phyloP scores from a whole-genome alignment of 1,140 invertebrate species.

The Atta texana region DNA sequence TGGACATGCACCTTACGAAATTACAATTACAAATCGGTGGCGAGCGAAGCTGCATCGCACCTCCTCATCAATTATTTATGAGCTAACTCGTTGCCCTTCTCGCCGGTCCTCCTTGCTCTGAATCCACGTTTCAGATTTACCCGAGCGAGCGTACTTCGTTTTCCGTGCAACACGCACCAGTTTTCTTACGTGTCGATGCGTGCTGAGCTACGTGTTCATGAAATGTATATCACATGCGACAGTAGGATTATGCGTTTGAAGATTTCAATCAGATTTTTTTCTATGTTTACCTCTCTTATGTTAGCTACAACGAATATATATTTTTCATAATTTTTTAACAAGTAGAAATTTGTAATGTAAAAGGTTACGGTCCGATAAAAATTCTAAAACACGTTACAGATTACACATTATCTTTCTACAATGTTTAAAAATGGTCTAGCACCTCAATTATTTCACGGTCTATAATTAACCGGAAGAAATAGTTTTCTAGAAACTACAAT shows the following conservation, averaged over 20 bases:
- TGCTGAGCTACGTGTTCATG: background rate
- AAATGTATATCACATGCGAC: background rate
- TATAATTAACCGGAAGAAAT: constrained; percentile 4
- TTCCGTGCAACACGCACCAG: background rate
- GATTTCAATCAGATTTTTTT: background rate
- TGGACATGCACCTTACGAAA: constrained; percentile 72
- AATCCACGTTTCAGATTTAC: constrained; percentile 71
- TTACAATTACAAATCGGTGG: constrained; percentile 78
- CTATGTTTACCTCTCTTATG: background rate
- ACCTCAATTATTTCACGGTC: constrained; percentile 31
- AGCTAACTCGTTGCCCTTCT: constrained; percentile 62
- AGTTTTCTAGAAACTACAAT: constrained; percentile 14
- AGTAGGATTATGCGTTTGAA: background rate
- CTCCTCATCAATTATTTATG: constrained; percentile 76
- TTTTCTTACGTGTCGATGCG: constrained; percentile 6
- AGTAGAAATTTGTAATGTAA: background rate
- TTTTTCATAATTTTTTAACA: constrained; percentile 6
- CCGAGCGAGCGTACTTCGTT: constrained; percentile 5
- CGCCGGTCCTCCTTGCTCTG: constrained; percentile 53
- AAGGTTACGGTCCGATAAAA: constrained; percentile 4
- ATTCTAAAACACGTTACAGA: background rate
- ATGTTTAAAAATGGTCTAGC: constrained; percentile 21
- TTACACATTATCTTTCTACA: background rate
- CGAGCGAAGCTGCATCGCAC: constrained; percentile 45
- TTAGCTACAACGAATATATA: background rate